Base-by-base conservation (phyloP, 2,797 vertebrate species). In the Siniperca obscura region DNA sequence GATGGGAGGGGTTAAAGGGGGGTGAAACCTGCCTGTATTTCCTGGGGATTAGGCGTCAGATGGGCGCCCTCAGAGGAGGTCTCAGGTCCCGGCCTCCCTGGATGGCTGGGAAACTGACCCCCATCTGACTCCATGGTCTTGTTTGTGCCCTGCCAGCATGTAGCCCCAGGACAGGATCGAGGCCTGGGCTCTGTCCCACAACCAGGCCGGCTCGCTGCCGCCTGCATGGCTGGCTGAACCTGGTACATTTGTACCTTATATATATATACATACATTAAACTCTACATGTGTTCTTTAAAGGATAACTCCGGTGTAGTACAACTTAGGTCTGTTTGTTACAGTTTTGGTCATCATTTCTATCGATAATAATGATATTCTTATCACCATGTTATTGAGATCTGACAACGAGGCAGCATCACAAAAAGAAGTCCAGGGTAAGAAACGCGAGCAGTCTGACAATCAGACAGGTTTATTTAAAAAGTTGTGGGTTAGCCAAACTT, bases 71-170 rank as follows among this genome's bases (percentile, higher is more conserved):
- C 87, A 87, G 91, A 94, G 94, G 95, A 94, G 94, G 95, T 95
- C 95, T 91, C 78, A 85, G 90, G 90, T 92, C 92, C 86, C 25
- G 72, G 92, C 91, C 92, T 94, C 93, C 89, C 93, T 92, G 89
- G 85, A 91, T 83, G 89, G 92, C 94, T 95, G 95, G 95, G 95
- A 96, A 96, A 94, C 89, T 95, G 94, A 95, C 95, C 94, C 92
- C 91, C 86, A 89, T 83, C 88, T 95, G 94, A 95, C 94, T 95
- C 92, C 82, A 7, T 78, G 86, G 62, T 85, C 86, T 78, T 84
- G 84, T 73, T 46, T 76, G 74, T 65, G 81, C 90, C 83, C 90
- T 83, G 80, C 78, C 85, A 92, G 79, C 74, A 67, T 57, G 82
- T 71, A 76, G 86, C 88, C 89, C 78, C 59, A 56, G 88, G 90